Evolutionary conservation across 2,797 vertebrate genomes (phyloP), one percentile per base, ranked within the genome.

Genomic region (Avahi laniger): DNA sequence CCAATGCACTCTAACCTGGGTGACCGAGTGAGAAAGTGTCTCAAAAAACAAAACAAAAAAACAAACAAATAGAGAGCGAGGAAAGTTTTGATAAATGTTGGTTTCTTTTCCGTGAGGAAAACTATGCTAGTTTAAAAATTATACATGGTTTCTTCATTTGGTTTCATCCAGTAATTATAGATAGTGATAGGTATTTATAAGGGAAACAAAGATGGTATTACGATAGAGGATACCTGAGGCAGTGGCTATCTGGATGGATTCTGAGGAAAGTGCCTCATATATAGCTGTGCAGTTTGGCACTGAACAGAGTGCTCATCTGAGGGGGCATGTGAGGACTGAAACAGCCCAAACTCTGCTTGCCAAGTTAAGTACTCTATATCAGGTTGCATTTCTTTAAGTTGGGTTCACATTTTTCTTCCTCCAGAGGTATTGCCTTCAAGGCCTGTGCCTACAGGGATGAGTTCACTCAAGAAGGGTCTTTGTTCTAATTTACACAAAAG

Each of bases 71-170:
- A 41, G 11, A 41, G 38, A 41, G 69, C 2, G 24, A 70, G 69
- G 33, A 67, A 59, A 65, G n/a, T 97, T 94, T 95, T 76, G 88
- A 91, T 48, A 43, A 90, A 96, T 92, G 79, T 0, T 67, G 69
- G 93, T 90, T 57, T 97, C 96, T 94, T 95, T 82, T 96, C 95
- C 97, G 78, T 65, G 82, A 97, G 93, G 88, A 95, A 96, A 95
- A 69, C n/a, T 54, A 67, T 46, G 4, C 28, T 11, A 76, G 38
- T 75, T 95, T 35, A 76, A 96, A 94, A 76, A 95, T 87, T 65
- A 75, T 65, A 72, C 22, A 72, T n/a, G 38, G 35, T 50, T 96
- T 97, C 43, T 81, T 97, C 89, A 89, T 46, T 82, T 97, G 61
- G 70, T 70, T 98, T 96, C 90, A 95, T 94, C 14, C 65, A 89